Evolutionary conservation across 2,888 invertebrate species (phyloP).

Genomic region (Sphaerophoria taeniata): DNA sequence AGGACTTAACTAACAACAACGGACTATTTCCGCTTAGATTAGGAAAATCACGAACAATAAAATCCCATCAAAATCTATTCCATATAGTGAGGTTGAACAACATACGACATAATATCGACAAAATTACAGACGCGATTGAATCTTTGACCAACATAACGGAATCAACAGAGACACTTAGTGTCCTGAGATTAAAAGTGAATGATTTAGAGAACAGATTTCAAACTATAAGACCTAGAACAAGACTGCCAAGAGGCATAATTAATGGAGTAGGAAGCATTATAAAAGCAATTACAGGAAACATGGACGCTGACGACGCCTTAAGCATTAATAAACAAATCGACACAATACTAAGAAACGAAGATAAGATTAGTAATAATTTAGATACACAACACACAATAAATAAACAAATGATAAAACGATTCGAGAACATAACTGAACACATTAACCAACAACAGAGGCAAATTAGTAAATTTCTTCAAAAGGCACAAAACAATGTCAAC

Average conservation of each 20-base stretch:
- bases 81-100: neutral
- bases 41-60: neutral
- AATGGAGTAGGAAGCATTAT: conserved; percentile 2
- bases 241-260: conserved; percentile 3
- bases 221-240: neutral
- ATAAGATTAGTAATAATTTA: neutral
- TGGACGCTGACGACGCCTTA: conserved; percentile 7
- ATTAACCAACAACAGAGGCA: conserved; percentile 12
- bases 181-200: neutral
- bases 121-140: too few species aligned
- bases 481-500: neutral
- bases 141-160: too few species aligned
- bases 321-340: neutral
- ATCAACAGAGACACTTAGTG: neutral
- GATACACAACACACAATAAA: conserved; percentile 16
- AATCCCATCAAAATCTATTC: neutral
- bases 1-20: neutral
- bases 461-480: conserved; percentile 19
- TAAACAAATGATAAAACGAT: conserved; percentile 23
- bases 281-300: conserved; percentile 24
- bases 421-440: conserved; percentile 20
- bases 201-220: neutral
- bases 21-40: neutral
- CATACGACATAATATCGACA: neutral
- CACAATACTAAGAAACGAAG: neutral